Conservation (phyloP, 2,113 vertebrate genomes). For the Agelaius tricolor region DNA sequence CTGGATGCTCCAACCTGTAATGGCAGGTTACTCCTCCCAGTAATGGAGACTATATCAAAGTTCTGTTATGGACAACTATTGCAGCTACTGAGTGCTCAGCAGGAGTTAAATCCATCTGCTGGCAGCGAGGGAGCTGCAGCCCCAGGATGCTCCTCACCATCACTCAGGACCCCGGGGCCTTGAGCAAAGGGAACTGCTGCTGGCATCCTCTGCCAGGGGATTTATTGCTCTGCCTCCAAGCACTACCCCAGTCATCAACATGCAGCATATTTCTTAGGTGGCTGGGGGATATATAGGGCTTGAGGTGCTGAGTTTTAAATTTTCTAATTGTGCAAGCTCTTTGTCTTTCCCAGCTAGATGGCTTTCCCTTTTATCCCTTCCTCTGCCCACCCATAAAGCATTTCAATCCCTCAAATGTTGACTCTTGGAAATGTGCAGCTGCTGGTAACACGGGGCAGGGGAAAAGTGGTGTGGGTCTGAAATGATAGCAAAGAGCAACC, state of each 20-base stretch:
- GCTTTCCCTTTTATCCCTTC: not conserved
- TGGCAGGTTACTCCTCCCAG: not conserved
- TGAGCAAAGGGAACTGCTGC: not conserved
- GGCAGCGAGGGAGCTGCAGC: not conserved
- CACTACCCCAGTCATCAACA: not conserved
- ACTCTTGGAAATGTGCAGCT: not conserved
- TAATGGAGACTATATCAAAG: not conserved
- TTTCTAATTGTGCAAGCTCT: constrained; percentile 10
- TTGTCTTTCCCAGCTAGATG: not conserved
- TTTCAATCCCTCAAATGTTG: not conserved
- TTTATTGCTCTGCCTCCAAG: not conserved
- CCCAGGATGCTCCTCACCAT: not conserved
- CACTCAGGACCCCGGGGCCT: rapidly evolving
- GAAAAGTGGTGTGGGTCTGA: not conserved
- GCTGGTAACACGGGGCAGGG: not conserved
- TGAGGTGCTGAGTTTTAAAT: not conserved
- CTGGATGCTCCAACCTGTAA: not conserved
- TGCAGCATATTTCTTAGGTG: not conserved
- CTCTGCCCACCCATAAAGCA: not conserved
- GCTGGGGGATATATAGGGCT: not conserved
- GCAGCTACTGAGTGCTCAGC: not conserved
- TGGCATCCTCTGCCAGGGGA: not conserved
- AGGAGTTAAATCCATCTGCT: not conserved
- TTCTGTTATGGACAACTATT: not conserved
- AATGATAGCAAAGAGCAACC: not conserved